Conservation (phyloP, 53 echinoderm and acorn worm species). For the Mesocentrotus franciscanus region DNA sequence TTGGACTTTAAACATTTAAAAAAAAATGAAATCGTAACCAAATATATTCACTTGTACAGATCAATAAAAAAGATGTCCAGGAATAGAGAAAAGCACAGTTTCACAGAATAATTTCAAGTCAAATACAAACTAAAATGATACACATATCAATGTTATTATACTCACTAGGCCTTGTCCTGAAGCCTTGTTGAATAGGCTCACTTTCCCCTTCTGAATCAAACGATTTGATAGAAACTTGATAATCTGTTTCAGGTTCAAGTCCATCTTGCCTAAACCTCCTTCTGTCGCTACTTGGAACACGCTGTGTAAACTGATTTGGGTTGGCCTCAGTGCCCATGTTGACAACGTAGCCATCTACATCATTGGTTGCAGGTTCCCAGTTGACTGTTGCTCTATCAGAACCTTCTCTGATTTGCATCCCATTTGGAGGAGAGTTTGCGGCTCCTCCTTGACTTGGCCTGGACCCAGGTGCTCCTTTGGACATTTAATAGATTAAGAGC, state of each 20-base stretch:
- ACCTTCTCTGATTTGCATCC: conserved; percentile 48
- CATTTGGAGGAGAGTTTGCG: conserved; percentile 50
- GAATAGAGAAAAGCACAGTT: background rate
- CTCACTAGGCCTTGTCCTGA: conserved; percentile 29
- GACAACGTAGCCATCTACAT: conserved; percentile 50
- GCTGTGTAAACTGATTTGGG: conserved; percentile 47
- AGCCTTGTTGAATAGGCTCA: conserved; percentile 51
- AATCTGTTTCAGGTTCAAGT: conserved; percentile 50
- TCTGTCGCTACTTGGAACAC: conserved; percentile 31
- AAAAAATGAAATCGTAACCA: background rate
- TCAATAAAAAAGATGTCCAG: background rate
- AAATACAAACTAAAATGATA: background rate
- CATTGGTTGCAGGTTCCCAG: conserved; percentile 43
- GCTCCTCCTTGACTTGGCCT: conserved; percentile 17
- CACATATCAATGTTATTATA: background rate
- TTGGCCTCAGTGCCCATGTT: conserved; percentile 34
- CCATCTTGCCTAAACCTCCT: background rate
- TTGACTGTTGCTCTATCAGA: conserved; percentile 9
- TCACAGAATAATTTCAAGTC: background rate
- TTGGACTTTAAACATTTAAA: too few relatives aligned
- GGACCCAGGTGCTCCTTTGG: background rate
- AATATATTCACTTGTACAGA: too few relatives aligned
- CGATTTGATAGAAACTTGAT: conserved; percentile 47
- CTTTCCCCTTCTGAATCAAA: conserved; percentile 52
- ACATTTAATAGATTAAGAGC: background rate